A percentile compares a stretch with the other conserved stretches of the same genome.
phyloP scores from a whole-genome alignment of 1,140 invertebrate genomes.

The Doryteuthis pealeii region DNA sequence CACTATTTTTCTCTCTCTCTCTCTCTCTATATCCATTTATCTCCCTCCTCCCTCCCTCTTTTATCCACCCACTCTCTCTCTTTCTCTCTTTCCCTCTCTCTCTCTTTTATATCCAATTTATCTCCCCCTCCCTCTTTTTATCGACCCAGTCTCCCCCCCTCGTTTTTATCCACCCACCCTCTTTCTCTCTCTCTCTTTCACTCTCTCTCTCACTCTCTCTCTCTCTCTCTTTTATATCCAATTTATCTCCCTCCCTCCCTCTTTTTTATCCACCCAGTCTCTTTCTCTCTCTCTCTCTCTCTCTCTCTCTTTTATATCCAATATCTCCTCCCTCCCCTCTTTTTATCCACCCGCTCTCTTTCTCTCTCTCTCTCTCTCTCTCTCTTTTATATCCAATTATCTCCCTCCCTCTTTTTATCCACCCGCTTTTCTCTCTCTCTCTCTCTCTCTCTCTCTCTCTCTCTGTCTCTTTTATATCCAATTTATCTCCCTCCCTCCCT shows the following conservation, averaged over 20 bases:
- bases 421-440: background rate
- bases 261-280: no score
- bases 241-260: background rate
- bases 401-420: background rate
- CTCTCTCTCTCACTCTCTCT: no score
- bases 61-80: background rate
- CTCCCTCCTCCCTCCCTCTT: background rate
- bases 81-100: background rate
- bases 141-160: no score
- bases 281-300: background rate
- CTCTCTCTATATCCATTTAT: background rate
- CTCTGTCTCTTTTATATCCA: background rate
- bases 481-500: background rate
- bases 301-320: background rate
- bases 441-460: slow-evolving; percentile 1
- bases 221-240: background rate
- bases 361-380: background rate
- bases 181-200: no score
- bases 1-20: background rate
- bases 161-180: no score
- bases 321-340: background rate
- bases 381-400: background rate
- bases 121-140: no score
- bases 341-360: background rate
- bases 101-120: no score